Percentiles rank a stretch among this genome's conserved stretches.
Conservation (phyloP, 2,797 vertebrate species). For the Sebastolobus altivelis region DNA sequence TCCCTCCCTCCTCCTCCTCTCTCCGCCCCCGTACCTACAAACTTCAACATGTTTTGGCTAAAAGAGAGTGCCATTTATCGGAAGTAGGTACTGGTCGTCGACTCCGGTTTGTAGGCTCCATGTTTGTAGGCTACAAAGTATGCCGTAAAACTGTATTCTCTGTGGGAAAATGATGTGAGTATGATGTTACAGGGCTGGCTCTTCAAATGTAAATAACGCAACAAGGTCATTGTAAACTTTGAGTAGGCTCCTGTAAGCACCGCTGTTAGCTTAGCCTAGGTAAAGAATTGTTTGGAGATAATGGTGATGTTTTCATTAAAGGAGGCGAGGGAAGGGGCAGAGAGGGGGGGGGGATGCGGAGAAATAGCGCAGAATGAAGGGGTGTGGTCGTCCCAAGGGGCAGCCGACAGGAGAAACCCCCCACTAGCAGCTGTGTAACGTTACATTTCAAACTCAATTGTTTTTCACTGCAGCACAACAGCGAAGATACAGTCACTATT, state of each 20-base stretch:
- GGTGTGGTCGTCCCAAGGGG: conserved; percentile 75
- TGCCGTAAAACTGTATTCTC: background rate
- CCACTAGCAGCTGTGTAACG: background rate
- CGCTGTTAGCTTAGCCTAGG: background rate
- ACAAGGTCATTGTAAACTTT: background rate
- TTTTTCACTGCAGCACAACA: background rate
- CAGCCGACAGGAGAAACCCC: background rate
- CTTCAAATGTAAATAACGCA: background rate
- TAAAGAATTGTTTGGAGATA: background rate
- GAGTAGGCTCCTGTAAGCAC: background rate
- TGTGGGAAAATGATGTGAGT: background rate
- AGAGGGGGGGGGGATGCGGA: conserved; percentile 36
- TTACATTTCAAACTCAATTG: background rate
- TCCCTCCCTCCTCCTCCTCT: no score
- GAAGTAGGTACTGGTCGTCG: background rate
- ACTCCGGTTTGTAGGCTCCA: background rate
- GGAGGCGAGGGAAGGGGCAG: background rate
- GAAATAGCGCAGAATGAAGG: conserved; percentile 72
- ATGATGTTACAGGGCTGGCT: background rate
- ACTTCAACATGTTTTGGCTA: conserved; percentile 10
- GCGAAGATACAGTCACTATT: background rate
- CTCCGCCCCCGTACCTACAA: background rate
- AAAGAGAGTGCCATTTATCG: background rate
- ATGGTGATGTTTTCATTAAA: background rate
- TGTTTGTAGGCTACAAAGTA: background rate